These are phyloP conservation scores for Crotophaga sulcirostris DNA, from an alignment of 2,113 vertebrate genomes.

Conservation along the genomic window DNA sequence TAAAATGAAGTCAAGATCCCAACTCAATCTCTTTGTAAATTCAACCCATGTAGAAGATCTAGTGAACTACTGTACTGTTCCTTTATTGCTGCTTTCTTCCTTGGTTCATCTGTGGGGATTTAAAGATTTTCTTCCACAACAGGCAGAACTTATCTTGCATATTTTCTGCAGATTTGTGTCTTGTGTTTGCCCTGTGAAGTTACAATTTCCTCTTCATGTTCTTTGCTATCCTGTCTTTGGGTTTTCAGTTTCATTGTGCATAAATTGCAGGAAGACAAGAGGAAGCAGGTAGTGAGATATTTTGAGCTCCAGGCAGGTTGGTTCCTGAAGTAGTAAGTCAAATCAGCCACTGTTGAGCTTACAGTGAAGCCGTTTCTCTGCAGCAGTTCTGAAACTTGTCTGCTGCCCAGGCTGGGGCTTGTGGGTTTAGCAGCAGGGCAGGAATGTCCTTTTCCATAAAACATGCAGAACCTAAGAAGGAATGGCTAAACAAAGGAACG, in stretches of 20 bases:
- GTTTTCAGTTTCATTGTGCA: fast-evolving
- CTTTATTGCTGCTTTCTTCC: neutral
- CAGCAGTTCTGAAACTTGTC: neutral
- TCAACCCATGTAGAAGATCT: neutral
- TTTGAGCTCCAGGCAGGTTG: neutral
- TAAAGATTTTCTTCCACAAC: neutral
- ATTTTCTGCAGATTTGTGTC: neutral
- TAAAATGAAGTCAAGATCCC: neutral
- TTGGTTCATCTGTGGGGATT: neutral
- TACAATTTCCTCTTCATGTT: neutral
- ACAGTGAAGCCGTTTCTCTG: neutral
- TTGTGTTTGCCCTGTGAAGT: neutral
- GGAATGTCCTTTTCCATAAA: neutral
- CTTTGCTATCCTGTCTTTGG: neutral
- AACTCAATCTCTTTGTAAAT: neutral
- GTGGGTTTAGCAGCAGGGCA: neutral
- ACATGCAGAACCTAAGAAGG: neutral
- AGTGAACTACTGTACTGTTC: neutral
- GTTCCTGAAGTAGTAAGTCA: neutral
- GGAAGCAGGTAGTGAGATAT: neutral
- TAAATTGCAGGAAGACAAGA: neutral
- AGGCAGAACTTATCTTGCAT: neutral
- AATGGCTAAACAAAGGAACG: neutral
- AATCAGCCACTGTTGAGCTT: neutral
- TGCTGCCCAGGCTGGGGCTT: neutral